Evolutionary conservation across 1,140 invertebrate species (phyloP).

Genomic region (Micrasema minimum): DNA sequence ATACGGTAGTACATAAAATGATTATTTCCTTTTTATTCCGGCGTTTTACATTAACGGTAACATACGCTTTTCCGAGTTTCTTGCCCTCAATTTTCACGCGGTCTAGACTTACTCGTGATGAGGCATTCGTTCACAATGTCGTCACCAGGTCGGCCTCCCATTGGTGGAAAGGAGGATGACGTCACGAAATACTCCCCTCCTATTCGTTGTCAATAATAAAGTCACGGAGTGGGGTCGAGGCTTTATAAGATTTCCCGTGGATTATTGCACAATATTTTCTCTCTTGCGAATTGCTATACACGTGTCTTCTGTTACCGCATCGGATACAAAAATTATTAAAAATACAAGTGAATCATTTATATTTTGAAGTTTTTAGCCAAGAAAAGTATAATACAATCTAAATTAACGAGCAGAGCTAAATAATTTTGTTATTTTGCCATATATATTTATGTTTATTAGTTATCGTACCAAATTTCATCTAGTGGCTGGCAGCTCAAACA

Average conservation of each 20-base stretch:
- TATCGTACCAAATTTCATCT: not conserved
- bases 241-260: constrained; percentile 34
- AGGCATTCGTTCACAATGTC: constrained; percentile 16
- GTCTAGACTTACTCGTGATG: not conserved
- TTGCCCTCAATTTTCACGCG: not conserved
- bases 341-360: constrained; percentile 4
- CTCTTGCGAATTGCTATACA: not conserved
- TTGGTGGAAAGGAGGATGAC: constrained; percentile 35
- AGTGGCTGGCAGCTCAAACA: not conserved
- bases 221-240: constrained; percentile 15
- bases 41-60: no score
- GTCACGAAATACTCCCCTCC: constrained; percentile 17
- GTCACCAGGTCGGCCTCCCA: constrained; percentile 33
- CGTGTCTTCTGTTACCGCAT: not conserved
- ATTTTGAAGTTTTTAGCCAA: not conserved
- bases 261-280: constrained; percentile 45
- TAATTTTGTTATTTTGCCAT: no score
- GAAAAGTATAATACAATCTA: no score
- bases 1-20: not conserved
- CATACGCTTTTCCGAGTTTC: not conserved
- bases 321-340: not conserved
- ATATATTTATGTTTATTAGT: not conserved
- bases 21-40: not conserved
- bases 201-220: not conserved
- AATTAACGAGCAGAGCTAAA: no score